These are phyloP conservation scores for Pithecia hirsuta DNA, from an alignment of 2,797 vertebrate species.

Conservation along the genomic window DNA sequence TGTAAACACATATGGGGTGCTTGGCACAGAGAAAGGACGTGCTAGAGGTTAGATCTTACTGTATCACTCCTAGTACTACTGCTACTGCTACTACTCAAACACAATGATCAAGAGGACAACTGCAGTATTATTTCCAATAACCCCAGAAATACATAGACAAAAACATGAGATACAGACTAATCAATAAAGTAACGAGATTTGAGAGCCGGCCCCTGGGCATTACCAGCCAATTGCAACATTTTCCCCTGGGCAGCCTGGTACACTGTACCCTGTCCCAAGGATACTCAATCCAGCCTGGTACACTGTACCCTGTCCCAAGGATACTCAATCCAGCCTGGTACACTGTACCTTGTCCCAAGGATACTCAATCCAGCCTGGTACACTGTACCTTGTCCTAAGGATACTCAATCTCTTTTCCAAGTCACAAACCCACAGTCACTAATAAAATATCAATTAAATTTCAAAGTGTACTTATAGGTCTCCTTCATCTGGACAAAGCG, in stretches of 20 bases:
- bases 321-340: too few relatives aligned
- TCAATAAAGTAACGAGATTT: neutral
- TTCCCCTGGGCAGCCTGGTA: neutral
- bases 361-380: too few relatives aligned
- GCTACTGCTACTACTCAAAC: neutral
- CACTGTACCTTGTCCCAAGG: too few relatives aligned
- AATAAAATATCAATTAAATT: neutral
- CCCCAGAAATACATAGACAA: neutral
- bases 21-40: neutral
- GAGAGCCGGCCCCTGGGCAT: neutral
- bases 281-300: neutral
- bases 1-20: neutral
- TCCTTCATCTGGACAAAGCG: neutral
- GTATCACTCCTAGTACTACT: too few relatives aligned
- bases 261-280: neutral
- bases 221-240: neutral
- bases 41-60: neutral
- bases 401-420: neutral
- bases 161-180: neutral
- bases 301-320: too few relatives aligned
- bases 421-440: neutral
- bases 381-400: too few relatives aligned
- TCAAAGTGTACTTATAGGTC: neutral
- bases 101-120: rapidly evolving
- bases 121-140: neutral